Percentiles rank a stretch among this genome's conserved stretches.
phyloP scores from a whole-genome alignment of 1,140 invertebrate species.

The Aphelinus atriplicis region DNA sequence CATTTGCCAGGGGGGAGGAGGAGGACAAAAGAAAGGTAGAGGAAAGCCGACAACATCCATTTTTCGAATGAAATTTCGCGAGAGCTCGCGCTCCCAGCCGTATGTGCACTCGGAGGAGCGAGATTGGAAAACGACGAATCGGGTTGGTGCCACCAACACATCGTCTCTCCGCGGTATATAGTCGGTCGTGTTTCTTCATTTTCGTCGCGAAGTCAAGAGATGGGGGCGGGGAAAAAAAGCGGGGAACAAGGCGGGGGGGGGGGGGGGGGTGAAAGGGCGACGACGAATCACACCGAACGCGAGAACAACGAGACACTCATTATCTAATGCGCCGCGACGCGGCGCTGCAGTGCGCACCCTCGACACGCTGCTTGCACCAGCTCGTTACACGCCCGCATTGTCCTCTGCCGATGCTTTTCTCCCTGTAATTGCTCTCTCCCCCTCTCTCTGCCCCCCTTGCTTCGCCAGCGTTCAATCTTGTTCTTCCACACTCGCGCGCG shows the following conservation, averaged over 20 bases:
- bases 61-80: conserved; percentile 32
- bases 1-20: neutral
- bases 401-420: conserved; percentile 4
- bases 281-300: too few relatives aligned
- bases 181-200: neutral
- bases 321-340: conserved; percentile 40
- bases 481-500: neutral
- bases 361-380: neutral
- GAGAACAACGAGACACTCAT: conserved; percentile 31
- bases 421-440: neutral
- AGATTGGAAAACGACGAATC: conserved; percentile 8
- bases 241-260: neutral
- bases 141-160: neutral
- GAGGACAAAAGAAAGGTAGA: neutral
- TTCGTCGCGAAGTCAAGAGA: neutral
- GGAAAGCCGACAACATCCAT: neutral
- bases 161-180: too few relatives aligned
- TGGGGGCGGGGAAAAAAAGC: neutral
- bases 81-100: neutral
- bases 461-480: conserved; percentile 14
- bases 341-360: neutral
- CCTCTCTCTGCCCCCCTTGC: neutral
- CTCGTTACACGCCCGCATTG: neutral
- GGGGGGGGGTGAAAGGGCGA: too few relatives aligned
- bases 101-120: too few relatives aligned